Percentiles rank a stretch among this genome's conserved stretches.
These are phyloP conservation scores for Drosophila tropicalis DNA, from an alignment of 1,140 invertebrate species.

Conservation along the genomic window DNA sequence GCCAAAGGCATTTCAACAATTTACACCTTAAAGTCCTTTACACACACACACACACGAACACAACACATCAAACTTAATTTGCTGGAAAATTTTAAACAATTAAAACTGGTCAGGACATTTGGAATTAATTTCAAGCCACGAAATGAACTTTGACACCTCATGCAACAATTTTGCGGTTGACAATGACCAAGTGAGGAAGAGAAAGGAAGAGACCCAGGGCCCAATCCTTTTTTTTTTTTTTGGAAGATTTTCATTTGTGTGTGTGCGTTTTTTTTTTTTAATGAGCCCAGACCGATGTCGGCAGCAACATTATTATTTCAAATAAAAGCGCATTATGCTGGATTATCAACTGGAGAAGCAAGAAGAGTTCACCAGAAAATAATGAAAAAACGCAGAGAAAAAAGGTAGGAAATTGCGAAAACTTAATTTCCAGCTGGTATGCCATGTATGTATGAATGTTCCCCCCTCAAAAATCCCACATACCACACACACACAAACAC, in stretches of 20 bases:
- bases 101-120: slow-evolving; percentile 59
- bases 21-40: slow-evolving; percentile 60
- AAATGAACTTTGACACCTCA: slow-evolving; percentile 83
- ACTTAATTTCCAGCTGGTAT: slow-evolving; percentile 79
- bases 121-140: slow-evolving; percentile 74
- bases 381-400: slow-evolving; percentile 35
- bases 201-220: background rate
- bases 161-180: slow-evolving; percentile 82
- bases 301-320: slow-evolving; percentile 83
- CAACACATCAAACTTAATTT: slow-evolving; percentile 73
- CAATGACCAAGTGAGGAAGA: slow-evolving; percentile 43
- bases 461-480: slow-evolving; percentile 30
- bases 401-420: slow-evolving; percentile 78
- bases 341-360: slow-evolving; percentile 74
- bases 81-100: slow-evolving; percentile 82
- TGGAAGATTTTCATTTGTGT: slow-evolving; percentile 14
- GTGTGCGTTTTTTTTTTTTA: slow-evolving; percentile 44
- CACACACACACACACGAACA: slow-evolving; percentile 18
- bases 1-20: slow-evolving; percentile 59
- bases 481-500: slow-evolving; percentile 13
- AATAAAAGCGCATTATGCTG: slow-evolving; percentile 83
- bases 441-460: slow-evolving; percentile 48
- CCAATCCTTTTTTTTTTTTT: slow-evolving; percentile 59
- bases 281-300: slow-evolving; percentile 77
- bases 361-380: background rate